Percentiles rank a stretch among this genome's conserved stretches.
Evolutionary conservation across 1,140 invertebrate genomes (phyloP).

Genomic region (Hyposmocoma kahamanoa): DNA sequence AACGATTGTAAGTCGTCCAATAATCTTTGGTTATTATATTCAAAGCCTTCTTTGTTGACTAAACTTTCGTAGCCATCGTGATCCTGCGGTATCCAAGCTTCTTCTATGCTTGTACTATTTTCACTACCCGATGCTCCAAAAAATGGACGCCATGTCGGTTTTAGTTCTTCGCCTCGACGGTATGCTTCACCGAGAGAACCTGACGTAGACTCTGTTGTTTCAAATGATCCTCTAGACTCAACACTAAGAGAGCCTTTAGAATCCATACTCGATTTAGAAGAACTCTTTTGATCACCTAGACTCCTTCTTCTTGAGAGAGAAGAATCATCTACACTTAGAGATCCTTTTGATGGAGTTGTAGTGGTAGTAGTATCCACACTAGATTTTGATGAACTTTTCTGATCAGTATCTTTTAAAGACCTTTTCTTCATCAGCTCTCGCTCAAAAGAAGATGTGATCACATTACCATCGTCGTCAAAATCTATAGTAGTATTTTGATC

Average conservation of each 20-base stretch:
- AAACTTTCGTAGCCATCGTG: slow-evolving; percentile 78
- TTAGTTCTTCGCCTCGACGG: slow-evolving; percentile 79
- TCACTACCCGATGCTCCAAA: slow-evolving; percentile 84
- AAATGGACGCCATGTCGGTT: slow-evolving; percentile 86
- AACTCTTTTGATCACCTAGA: slow-evolving; percentile 71
- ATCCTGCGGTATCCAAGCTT: slow-evolving; percentile 85
- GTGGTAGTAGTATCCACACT: slow-evolving; percentile 67
- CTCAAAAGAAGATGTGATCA: slow-evolving; percentile 62
- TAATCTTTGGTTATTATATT: slow-evolving; percentile 63
- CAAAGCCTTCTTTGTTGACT: slow-evolving; percentile 62
- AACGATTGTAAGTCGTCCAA: slow-evolving; percentile 71
- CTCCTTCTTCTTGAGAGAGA: slow-evolving; percentile 61
- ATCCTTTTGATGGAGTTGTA: slow-evolving; percentile 66
- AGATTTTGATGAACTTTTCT: slow-evolving; percentile 69
- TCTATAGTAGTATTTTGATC: slow-evolving; percentile 71
- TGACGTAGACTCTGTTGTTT: slow-evolving; percentile 84
- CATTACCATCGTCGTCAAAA: slow-evolving; percentile 67
- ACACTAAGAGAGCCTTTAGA: slow-evolving; percentile 76
- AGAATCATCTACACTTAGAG: slow-evolving; percentile 68
- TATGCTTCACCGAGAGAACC: slow-evolving; percentile 80
- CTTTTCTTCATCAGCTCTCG: slow-evolving; percentile 54
- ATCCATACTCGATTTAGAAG: slow-evolving; percentile 77
- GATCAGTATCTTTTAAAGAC: slow-evolving; percentile 54
- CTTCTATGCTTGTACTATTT: slow-evolving; percentile 85
- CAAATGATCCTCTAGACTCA: slow-evolving; percentile 79